phyloP scores from a whole-genome alignment of 2,797 vertebrate genomes.

The Siniperca undulata region DNA sequence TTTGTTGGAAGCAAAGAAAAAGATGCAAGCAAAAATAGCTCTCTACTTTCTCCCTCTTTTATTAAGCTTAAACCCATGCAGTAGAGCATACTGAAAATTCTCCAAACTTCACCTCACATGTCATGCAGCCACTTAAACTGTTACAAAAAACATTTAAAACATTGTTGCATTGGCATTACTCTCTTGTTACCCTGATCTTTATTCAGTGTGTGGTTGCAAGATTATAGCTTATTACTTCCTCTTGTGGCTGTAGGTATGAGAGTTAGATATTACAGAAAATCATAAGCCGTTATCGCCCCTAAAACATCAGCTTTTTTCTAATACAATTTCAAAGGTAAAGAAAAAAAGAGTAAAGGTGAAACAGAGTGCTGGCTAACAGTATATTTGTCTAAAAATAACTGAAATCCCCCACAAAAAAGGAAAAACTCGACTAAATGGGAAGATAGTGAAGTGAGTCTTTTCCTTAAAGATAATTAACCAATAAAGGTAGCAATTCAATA shows the following conservation, averaged over 20 bases:
- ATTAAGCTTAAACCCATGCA: background rate
- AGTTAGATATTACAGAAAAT: constrained; percentile 7
- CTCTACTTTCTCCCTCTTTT: background rate
- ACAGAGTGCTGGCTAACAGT: background rate
- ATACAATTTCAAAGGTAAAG: background rate
- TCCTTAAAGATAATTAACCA: background rate
- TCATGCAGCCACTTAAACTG: background rate
- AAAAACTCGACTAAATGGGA: background rate
- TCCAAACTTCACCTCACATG: background rate
- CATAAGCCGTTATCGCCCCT: background rate
- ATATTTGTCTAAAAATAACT: background rate
- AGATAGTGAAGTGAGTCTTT: background rate
- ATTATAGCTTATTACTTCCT: background rate
- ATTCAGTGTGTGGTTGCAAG: background rate
- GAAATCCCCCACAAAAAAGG: background rate
- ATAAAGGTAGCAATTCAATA: background rate
- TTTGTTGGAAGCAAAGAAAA: background rate
- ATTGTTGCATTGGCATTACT: background rate
- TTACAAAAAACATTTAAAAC: background rate
- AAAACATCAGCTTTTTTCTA: background rate
- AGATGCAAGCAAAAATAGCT: background rate
- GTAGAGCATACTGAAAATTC: background rate
- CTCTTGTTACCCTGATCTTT: background rate
- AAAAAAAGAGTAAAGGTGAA: background rate
- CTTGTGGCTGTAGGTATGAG: constrained; percentile 2